Evolutionary conservation across 2,797 vertebrate species (phyloP), one percentile per base, ranked within the genome.

Genomic region (Pelodytes ibericus): DNA sequence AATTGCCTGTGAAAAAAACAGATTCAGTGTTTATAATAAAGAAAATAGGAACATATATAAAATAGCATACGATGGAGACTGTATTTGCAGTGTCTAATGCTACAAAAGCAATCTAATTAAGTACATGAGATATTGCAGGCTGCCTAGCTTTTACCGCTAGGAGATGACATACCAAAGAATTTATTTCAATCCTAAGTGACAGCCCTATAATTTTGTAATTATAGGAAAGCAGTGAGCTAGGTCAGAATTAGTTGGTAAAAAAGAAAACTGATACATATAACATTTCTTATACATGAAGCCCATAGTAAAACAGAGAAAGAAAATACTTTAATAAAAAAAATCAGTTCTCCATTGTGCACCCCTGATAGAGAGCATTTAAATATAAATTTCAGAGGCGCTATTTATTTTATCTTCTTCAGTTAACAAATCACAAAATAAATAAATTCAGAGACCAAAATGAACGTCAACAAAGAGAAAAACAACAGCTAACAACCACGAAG

Each of bases 111-210:
- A 58, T 58, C n/a, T 58, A 58, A 58, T 58, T 58, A 58, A 27
- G 56, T 58, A 58, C n/a, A 58, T 58, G 24, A 58, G 26, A 58
- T 58, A 29, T 58, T 58, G 25, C 56, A 26, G 2, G 25, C 56
- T 16, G 27, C 24, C 56, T 26, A 58, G 56, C 51, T 29, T 58
- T 58, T 58, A 58, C 56, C 7, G 24, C 15, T 22, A 56, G 22
- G n/a, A 8, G 27, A 15, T 15, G 25, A 58, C 56, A 58, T 22
- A 18, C 2, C 24, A 26, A 27, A 29, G 4, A 27, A 58, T 58
- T 58, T 58, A 58, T 58, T 58, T 58, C 49, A 29, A 26, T 58
- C 9, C 56, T 7, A 56, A 24, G 24, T 58, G 56, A 26, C 56
- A 58, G 26, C 56, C 13, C 56, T 58, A 15, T 15, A 58, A 58